These are phyloP conservation scores for Sebastes variabilis DNA, from an alignment of 2,797 vertebrate genomes.

Conservation along the genomic window DNA sequence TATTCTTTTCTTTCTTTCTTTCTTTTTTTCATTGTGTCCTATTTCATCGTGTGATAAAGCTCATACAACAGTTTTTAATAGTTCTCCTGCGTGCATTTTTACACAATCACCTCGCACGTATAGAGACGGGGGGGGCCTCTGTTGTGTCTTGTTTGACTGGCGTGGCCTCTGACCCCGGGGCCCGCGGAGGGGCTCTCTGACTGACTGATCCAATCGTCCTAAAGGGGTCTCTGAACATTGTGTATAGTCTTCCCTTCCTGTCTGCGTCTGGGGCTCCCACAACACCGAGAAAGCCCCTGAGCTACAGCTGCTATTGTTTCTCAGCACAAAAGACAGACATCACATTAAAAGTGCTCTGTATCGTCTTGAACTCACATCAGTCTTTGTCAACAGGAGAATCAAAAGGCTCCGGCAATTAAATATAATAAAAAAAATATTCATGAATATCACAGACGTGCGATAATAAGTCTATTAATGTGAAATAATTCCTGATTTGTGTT, in stretches of 20 bases:
- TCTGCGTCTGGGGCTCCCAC: constrained; percentile 61
- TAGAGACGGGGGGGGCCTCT: constrained; percentile 33
- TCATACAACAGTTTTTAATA: constrained; percentile 15
- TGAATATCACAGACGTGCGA: constrained; percentile 26
- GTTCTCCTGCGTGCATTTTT: constrained; percentile 23
- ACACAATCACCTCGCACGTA: constrained; percentile 38
- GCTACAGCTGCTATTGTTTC: constrained; percentile 77
- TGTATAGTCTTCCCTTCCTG: constrained; percentile 59
- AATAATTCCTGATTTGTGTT: constrained; percentile 57
- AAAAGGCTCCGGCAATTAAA: constrained; percentile 70
- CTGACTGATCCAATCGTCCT: constrained; percentile 70
- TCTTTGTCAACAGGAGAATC: constrained; percentile 75
- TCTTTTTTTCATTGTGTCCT: constrained; percentile 37
- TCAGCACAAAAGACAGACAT: constrained; percentile 79
- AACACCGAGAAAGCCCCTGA: constrained; percentile 69
- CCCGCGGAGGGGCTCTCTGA: constrained; percentile 55
- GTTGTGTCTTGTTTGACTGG: constrained; percentile 76
- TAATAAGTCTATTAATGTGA: constrained; percentile 48
- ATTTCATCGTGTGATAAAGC: constrained; percentile 30
- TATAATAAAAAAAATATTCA: constrained; percentile 51
- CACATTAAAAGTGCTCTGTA: constrained; percentile 76
- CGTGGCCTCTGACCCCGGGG: constrained; percentile 71
- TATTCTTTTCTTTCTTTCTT: constrained; percentile 22
- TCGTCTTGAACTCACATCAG: constrained; percentile 78
- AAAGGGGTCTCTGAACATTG: constrained; percentile 68